Conservation (phyloP, 2,888 invertebrate species). For the Ischnura elegans region DNA sequence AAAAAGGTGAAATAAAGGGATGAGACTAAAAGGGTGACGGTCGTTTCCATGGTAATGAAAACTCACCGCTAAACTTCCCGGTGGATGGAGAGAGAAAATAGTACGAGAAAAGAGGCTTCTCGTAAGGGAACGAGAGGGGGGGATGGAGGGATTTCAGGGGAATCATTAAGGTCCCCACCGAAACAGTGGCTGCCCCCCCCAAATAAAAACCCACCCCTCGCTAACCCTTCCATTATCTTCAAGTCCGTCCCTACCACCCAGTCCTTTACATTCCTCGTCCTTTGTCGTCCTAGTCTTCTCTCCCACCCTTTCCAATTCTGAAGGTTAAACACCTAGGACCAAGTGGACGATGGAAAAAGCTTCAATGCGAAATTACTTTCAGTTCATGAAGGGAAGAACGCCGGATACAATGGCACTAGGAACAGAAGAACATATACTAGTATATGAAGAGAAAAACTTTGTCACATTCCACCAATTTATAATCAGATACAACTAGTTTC, state of each 20-base stretch:
- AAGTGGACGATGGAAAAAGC: neutral
- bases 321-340: neutral
- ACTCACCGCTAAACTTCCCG: constrained; percentile 3
- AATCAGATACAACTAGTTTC: too few species aligned
- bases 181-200: constrained; percentile 13
- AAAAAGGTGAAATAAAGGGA: neutral
- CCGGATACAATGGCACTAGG: too few species aligned
- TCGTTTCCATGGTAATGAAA: neutral
- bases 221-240: constrained; percentile 21
- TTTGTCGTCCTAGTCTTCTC: neutral
- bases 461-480: too few species aligned
- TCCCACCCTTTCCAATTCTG: neutral
- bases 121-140: neutral
- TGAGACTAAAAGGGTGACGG: neutral
- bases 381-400: too few species aligned
- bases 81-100: neutral
- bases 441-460: too few species aligned
- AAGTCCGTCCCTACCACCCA: neutral
- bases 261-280: neutral
- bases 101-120: neutral
- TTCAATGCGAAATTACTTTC: too few species aligned
- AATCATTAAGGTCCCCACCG: constrained; percentile 43
- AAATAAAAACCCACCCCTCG: neutral
- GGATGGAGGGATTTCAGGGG: neutral
- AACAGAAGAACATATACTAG: too few species aligned